Conservation (phyloP, 1,140 invertebrate genomes). For the Solen grandis region DNA sequence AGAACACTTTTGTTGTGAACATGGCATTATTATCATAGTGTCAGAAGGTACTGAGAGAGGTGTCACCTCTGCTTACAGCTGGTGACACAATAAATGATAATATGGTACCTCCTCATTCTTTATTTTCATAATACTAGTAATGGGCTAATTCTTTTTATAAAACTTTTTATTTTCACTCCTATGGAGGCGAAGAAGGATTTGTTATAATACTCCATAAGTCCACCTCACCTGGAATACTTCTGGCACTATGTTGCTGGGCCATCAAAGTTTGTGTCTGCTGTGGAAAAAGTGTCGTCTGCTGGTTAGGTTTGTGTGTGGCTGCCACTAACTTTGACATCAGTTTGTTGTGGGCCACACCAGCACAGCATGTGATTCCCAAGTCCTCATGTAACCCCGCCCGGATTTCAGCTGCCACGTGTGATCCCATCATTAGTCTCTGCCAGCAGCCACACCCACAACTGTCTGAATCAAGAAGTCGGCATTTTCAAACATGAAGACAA, state of each 20-base stretch:
- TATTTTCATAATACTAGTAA: too few relatives aligned
- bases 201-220: too few relatives aligned
- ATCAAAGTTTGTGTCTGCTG: conserved; percentile 85
- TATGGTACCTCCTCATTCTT: too few relatives aligned
- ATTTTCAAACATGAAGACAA: conserved; percentile 29
- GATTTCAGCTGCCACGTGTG: conserved; percentile 73
- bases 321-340: conserved; percentile 90
- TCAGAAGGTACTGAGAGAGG: too few relatives aligned
- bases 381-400: conserved; percentile 64
- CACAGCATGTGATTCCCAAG: conserved; percentile 89
- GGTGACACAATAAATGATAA: too few relatives aligned
- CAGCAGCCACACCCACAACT: conserved; percentile 69
- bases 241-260: conserved; percentile 60
- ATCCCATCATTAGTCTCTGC: conserved; percentile 63
- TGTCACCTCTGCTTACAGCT: too few relatives aligned
- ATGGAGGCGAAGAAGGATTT: too few relatives aligned
- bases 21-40: too few relatives aligned
- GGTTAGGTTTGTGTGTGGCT: conserved; percentile 86
- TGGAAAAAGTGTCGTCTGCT: conserved; percentile 90
- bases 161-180: too few relatives aligned
- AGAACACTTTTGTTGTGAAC: too few relatives aligned
- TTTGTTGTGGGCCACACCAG: conserved; percentile 92
- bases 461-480: too few relatives aligned
- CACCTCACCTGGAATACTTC: conserved; percentile 70
- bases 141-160: too few relatives aligned